Base-by-base conservation (phyloP, 2,113 vertebrate genomes). In the Fukomys damarensis region DNA sequence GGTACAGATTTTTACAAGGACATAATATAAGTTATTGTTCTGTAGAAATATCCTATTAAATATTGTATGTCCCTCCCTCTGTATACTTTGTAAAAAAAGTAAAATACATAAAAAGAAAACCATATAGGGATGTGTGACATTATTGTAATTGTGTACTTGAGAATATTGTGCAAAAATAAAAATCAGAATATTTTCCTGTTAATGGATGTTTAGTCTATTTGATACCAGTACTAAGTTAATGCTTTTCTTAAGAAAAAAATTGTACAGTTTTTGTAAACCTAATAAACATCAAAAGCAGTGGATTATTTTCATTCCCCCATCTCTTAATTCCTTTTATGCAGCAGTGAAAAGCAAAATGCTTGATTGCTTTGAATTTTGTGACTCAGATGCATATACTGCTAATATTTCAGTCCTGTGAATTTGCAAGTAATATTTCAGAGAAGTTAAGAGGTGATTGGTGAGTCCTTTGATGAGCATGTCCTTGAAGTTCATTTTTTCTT, bases 11-110 rank as follows among this genome's bases (percentile, higher is more conserved):
- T 98, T 99, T 98, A 99, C 98, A 99, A 98, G 98, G 98, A 99
- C 99, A 99, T 99, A 99, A 99, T 99, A 99, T 99, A 99, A 99
- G 99, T 99, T 99, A 99, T 99, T 99, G 99, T 99, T 99, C 99
- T 99, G 99, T 99, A 99, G 99, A 99, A 99, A 99, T 99, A 99
- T 98, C 99, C 99, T 99, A 98, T 99, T 99, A 99, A 99, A 99
- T 99, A 99, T 98, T 99, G 98, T 99, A 98, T 98, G 98, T 99
- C 98, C 98, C 99, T 98, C 99, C 99, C 99, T 99, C 99, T 99
- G 99, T 99, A 99, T 98, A 99, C 99, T 99, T 99, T 99, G 99
- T 99, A 99, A 99, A 99, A 99, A 99, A 99, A 98, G 97, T 98
- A 98, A 99, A 98, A 98, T 98, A 98, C 98, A 99, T 99, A 98